A percentile compares a stretch with the other conserved stretches of the same genome.
Conservation (phyloP, 92 coral and sea anemone genomes). For the Actinostola sp. region DNA sequence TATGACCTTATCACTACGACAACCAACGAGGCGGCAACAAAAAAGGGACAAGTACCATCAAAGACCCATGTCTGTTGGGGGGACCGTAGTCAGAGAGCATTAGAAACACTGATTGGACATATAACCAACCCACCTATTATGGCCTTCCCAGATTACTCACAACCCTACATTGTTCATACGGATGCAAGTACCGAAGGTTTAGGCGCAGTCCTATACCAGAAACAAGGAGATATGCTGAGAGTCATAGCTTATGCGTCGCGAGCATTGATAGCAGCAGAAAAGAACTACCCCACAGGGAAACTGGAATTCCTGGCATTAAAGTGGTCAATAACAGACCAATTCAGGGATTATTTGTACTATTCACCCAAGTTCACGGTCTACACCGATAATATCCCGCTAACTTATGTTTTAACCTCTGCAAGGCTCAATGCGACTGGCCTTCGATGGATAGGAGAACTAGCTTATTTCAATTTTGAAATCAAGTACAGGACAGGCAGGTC, state of each 20-base stretch:
- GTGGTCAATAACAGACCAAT: constrained; percentile 23
- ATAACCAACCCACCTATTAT: constrained; percentile 50
- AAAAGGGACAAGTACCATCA: constrained; percentile 44
- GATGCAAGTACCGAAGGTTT: constrained; percentile 37
- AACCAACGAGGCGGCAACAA: neutral
- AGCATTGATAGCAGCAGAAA: constrained; percentile 30
- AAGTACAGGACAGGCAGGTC: neutral
- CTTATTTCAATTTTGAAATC: neutral
- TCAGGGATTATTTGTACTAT: neutral
- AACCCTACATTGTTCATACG: constrained; percentile 42
- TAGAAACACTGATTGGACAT: constrained; percentile 31
- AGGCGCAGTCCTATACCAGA: constrained; percentile 43
- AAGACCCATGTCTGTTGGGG: constrained; percentile 39
- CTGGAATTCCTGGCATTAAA: constrained; percentile 19
- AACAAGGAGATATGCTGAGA: constrained; percentile 20
- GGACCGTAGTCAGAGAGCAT: constrained; percentile 19
- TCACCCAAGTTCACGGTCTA: neutral
- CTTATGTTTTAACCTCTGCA: neutral
- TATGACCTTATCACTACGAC: constrained; percentile 49
- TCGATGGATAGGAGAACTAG: constrained; percentile 1
- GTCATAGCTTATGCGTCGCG: constrained; percentile 42
- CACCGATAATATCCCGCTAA: neutral
- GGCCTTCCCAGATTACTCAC: constrained; percentile 44
- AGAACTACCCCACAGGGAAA: constrained; percentile 23
- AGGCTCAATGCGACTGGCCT: constrained; percentile 4